Conservation (phyloP, 2,797 vertebrate genomes). For the Astyanax mexicanus region DNA sequence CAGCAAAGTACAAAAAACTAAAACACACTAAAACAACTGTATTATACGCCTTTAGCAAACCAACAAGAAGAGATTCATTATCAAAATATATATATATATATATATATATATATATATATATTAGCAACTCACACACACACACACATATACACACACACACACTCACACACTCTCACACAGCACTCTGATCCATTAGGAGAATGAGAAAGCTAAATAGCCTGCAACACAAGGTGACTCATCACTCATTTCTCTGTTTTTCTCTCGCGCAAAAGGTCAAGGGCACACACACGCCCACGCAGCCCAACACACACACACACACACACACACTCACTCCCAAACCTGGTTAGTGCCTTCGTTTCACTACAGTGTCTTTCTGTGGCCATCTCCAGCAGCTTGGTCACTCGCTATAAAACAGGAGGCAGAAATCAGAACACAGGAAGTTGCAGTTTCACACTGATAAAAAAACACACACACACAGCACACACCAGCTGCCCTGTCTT, state of each 20-base stretch:
- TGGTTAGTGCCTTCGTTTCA: constrained; percentile 86
- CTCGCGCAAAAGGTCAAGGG: constrained; percentile 31
- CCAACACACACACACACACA: not conserved
- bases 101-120: too few relatives aligned
- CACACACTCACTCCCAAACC: constrained; percentile 73
- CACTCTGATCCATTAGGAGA: constrained; percentile 50
- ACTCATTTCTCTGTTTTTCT: constrained; percentile 46
- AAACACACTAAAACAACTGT: not conserved
- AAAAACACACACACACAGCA: constrained; percentile 37
- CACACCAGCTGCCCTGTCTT: constrained; percentile 40
- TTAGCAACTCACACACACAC: constrained; percentile 20
- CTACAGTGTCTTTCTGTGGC: constrained; percentile 86
- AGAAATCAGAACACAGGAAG: constrained; percentile 58
- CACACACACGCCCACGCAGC: constrained; percentile 15
- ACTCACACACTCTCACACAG: constrained; percentile 25
- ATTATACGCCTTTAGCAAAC: constrained; percentile 6
- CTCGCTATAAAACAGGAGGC: constrained; percentile 78
- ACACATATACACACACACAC: constrained; percentile 18
- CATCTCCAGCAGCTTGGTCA: constrained; percentile 87
- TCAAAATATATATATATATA: constrained; percentile 29
- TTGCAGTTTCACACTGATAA: constrained; percentile 25
- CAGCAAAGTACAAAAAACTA: too few relatives aligned
- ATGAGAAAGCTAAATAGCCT: constrained; percentile 34
- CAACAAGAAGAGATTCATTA: constrained; percentile 17
- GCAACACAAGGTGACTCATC: constrained; percentile 46